These are phyloP conservation scores for Cyphomyrus plagiostoma DNA, from an alignment of 2,113 vertebrate species.

Conservation along the genomic window DNA sequence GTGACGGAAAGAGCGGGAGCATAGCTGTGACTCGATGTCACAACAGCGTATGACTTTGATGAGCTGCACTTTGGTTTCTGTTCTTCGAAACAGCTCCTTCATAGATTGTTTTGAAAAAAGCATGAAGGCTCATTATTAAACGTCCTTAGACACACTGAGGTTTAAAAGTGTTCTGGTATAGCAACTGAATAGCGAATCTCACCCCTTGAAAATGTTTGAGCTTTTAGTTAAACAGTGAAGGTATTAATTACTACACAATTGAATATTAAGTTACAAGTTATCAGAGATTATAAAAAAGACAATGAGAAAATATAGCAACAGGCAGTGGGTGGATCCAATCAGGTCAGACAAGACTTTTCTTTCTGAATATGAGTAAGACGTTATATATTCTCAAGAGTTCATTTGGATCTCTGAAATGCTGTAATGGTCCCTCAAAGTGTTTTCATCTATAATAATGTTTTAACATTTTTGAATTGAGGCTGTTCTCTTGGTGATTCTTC, in stretches of 20 bases:
- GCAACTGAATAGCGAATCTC: background rate
- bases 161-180: background rate
- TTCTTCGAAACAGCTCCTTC: background rate
- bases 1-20: background rate
- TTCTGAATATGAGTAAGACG: background rate
- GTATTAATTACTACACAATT: background rate
- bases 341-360: background rate
- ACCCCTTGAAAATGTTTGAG: background rate
- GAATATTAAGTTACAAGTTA: background rate
- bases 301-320: background rate
- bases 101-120: background rate
- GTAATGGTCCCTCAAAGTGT: background rate
- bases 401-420: background rate
- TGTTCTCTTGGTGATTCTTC: background rate
- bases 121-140: background rate
- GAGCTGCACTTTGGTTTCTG: background rate
- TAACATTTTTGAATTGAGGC: background rate
- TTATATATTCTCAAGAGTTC: background rate
- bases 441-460: background rate
- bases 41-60: background rate
- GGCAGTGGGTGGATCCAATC: background rate
- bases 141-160: background rate
- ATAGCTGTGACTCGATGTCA: background rate
- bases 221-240: background rate
- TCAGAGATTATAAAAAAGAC: background rate